Evolutionary conservation across 2,888 invertebrate genomes (phyloP).

Genomic region (Pseudococcus jackbeardsleyi): DNA sequence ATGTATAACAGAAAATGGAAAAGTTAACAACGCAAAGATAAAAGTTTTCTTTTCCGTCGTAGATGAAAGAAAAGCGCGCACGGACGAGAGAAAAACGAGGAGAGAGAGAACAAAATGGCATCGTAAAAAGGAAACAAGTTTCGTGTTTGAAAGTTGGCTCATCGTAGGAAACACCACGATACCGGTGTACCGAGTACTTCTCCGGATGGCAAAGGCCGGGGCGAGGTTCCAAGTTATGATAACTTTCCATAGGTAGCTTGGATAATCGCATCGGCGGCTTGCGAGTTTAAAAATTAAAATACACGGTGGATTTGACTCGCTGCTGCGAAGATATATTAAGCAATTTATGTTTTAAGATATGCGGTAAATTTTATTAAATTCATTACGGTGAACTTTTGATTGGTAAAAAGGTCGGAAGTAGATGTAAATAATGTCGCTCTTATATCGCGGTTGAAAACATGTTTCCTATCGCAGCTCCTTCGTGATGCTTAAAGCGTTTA

Average conservation of each 20-base stretch:
- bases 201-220: not conserved
- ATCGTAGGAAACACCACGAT: not conserved
- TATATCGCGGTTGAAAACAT: not conserved
- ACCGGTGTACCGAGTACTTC: not conserved
- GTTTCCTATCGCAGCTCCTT: not conserved
- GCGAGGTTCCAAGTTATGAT: no score
- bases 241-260: not conserved
- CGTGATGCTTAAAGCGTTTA: not conserved
- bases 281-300: constrained; percentile 1
- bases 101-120: constrained; percentile 33
- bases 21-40: constrained; percentile 60
- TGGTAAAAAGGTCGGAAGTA: constrained; percentile 50
- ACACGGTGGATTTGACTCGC: not conserved
- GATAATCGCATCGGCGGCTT: not conserved
- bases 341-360: constrained; percentile 26
- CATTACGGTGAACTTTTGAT: constrained; percentile 40
- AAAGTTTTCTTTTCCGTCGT: constrained; percentile 53
- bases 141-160: constrained; percentile 24
- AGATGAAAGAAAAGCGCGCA: constrained; percentile 35
- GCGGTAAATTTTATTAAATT: constrained; percentile 49
- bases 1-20: constrained; percentile 62
- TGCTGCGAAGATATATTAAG: not conserved
- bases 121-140: constrained; percentile 50
- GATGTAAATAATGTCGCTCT: constrained; percentile 28
- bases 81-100: constrained; percentile 24